phyloP scores from a whole-genome alignment of 2,888 invertebrate genomes.

The Psococerastis gibbosa region DNA sequence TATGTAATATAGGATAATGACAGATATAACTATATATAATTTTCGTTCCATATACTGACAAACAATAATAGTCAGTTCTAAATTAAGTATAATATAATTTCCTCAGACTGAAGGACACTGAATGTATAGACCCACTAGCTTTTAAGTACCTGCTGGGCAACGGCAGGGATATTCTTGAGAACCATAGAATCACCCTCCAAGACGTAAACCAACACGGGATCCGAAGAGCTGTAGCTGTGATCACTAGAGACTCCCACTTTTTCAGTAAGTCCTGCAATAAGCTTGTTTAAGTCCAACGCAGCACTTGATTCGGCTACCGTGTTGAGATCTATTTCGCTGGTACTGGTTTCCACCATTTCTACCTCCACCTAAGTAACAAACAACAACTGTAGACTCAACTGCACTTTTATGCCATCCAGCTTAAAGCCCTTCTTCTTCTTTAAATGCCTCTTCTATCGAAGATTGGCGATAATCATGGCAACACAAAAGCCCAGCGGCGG shows the following conservation, averaged over 20 bases:
- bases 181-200: neutral
- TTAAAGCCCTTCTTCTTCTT: too few species aligned
- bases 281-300: conserved; percentile 3
- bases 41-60: too few species aligned
- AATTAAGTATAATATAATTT: too few species aligned
- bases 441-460: too few species aligned
- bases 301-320: neutral
- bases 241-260: conserved; percentile 4
- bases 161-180: conserved; percentile 1
- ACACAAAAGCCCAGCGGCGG: too few species aligned
- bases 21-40: too few species aligned
- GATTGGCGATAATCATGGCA: too few species aligned
- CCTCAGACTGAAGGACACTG: too few species aligned
- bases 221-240: conserved; percentile 1
- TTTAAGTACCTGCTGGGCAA: conserved; percentile 1
- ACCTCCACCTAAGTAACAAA: conserved; percentile 6
- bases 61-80: too few species aligned
- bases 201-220: conserved; percentile 2
- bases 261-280: conserved; percentile 4
- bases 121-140: too few species aligned
- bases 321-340: neutral
- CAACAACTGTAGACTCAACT: neutral
- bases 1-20: too few species aligned
- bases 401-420: too few species aligned
- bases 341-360: neutral